These are phyloP conservation scores for Sisor rabdophorus DNA, from an alignment of 2,113 vertebrate genomes.

Conservation along the genomic window DNA sequence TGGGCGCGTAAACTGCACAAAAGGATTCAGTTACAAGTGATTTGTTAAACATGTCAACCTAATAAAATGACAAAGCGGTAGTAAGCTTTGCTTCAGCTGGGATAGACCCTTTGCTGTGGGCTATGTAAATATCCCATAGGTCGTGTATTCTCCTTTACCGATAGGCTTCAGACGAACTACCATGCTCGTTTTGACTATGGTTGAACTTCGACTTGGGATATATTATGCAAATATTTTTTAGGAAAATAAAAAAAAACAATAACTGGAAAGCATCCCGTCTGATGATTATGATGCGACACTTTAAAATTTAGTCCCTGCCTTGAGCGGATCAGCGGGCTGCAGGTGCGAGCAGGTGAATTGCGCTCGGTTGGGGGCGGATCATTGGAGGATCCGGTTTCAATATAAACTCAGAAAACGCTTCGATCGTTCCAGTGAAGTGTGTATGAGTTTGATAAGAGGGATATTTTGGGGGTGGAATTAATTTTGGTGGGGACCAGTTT, in stretches of 20 bases:
- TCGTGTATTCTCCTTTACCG: neutral
- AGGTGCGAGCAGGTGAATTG: constrained; percentile 9
- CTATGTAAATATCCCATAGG: constrained; percentile 8
- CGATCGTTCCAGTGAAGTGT: neutral
- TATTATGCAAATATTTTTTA: constrained; percentile 10
- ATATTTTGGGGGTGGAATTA: no score
- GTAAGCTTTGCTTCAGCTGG: neutral
- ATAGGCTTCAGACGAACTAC: neutral
- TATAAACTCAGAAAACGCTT: neutral
- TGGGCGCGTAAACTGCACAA: constrained; percentile 19
- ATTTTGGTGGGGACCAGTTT: no score
- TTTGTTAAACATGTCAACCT: constrained; percentile 25
- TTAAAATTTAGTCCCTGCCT: neutral
- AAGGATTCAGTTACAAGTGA: constrained; percentile 38
- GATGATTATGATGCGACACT: neutral
- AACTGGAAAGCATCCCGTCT: neutral
- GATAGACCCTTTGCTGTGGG: constrained; percentile 4
- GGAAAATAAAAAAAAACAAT: neutral
- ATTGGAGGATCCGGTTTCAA: constrained; percentile 1
- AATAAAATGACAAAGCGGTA: constrained; percentile 5
- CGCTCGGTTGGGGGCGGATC: neutral
- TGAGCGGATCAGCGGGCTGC: neutral
- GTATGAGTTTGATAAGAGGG: no score
- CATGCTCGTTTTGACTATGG: neutral
- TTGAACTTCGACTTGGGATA: constrained; percentile 2